These are phyloP conservation scores for Aleiodes alternator DNA, from an alignment of 2,888 invertebrate genomes.

Conservation along the genomic window DNA sequence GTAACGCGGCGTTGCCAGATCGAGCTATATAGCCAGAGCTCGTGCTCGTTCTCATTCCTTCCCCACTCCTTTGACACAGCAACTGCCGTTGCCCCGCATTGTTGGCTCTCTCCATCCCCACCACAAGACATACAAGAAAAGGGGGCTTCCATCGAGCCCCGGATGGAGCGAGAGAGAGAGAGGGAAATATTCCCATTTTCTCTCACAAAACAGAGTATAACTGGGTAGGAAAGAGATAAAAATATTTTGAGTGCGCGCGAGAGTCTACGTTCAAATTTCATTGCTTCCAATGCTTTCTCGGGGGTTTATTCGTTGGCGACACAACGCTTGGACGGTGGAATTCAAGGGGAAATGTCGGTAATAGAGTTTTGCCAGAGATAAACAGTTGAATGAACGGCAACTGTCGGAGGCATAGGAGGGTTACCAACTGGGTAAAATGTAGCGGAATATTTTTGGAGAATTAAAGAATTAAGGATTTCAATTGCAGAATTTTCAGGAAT, in stretches of 20 bases:
- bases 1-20: slow-evolving; percentile 56
- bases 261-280: slow-evolving; percentile 70
- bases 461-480: neutral
- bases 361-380: slow-evolving; percentile 70
- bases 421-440: slow-evolving; percentile 56
- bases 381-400: slow-evolving; percentile 57
- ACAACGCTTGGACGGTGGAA: slow-evolving; percentile 51
- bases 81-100: slow-evolving; percentile 49
- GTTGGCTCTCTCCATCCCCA: slow-evolving; percentile 38
- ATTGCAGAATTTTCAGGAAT: too few species aligned
- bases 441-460: slow-evolving; percentile 2
- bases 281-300: slow-evolving; percentile 66
- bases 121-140: neutral
- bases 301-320: slow-evolving; percentile 46
- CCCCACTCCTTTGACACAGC: slow-evolving; percentile 42
- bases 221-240: neutral
- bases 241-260: slow-evolving; percentile 52
- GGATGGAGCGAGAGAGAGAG: slow-evolving; percentile 45
- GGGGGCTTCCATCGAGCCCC: slow-evolving; percentile 43
- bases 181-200: neutral
- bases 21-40: slow-evolving; percentile 48
- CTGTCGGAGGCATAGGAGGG: slow-evolving; percentile 45
- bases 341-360: slow-evolving; percentile 66
- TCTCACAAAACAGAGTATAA: too few species aligned
- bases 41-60: slow-evolving; percentile 55